phyloP scores from a whole-genome alignment of 2,888 invertebrate genomes.

The Sesia bembeciformis region DNA sequence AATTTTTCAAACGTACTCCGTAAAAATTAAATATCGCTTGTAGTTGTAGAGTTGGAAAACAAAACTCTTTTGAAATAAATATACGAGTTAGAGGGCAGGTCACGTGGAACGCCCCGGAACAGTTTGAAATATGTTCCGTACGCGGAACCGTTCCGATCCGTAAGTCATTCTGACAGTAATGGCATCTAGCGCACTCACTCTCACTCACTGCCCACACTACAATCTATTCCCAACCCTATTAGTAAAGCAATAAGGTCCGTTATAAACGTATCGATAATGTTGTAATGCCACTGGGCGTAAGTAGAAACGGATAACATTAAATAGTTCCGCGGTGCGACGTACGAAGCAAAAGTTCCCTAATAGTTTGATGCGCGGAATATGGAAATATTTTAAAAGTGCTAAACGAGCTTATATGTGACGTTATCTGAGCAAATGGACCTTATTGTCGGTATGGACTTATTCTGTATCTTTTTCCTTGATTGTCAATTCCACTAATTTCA shows the following conservation, averaged over 20 bases:
- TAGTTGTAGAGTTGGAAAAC: not conserved
- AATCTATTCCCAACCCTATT: not conserved
- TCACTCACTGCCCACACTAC: not conserved
- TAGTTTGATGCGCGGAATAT: conserved; percentile 13
- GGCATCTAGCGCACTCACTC: not conserved
- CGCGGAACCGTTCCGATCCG: conserved; percentile 8
- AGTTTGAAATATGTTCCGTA: conserved; percentile 12
- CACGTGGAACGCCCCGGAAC: conserved; percentile 7
- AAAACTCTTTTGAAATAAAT: conserved; percentile 8
- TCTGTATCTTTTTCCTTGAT: too few species aligned
- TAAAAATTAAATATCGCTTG: too few species aligned
- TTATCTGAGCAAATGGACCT: too few species aligned
- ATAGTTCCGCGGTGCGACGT: conserved; percentile 7
- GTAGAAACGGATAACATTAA: conserved; percentile 9
- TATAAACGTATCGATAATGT: not conserved
- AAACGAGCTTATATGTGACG: not conserved
- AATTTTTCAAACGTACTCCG: too few species aligned
- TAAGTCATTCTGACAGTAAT: conserved; percentile 7
- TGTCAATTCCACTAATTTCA: too few species aligned
- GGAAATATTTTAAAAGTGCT: not conserved
- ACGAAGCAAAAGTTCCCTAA: conserved; percentile 11
- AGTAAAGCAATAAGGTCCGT: not conserved
- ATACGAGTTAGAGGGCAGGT: conserved; percentile 8
- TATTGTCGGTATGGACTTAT: too few species aligned
- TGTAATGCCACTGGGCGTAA: not conserved